phyloP scores from a whole-genome alignment of 2,888 invertebrate species.

The Chouioia cunea region DNA sequence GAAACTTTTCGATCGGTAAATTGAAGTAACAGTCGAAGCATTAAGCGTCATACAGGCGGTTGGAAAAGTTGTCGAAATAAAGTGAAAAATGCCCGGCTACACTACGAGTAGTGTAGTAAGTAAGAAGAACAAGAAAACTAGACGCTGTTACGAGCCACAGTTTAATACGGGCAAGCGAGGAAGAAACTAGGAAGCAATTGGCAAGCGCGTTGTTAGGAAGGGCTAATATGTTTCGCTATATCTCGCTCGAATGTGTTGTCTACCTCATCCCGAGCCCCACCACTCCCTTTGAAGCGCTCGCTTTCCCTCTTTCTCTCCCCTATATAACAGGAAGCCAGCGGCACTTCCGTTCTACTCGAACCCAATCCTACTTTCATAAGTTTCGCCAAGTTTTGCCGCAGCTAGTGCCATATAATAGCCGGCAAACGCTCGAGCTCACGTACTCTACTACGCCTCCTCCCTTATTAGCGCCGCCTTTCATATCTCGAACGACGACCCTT shows the following conservation, averaged over 20 bases:
- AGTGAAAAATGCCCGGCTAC: constrained; percentile 22
- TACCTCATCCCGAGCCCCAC: constrained; percentile 38
- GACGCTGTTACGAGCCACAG: constrained; percentile 7
- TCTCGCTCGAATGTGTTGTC: constrained; percentile 38
- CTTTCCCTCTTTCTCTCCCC: constrained; percentile 27
- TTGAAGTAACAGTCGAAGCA: constrained; percentile 15
- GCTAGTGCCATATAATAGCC: constrained; percentile 61
- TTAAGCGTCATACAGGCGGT: constrained; percentile 20
- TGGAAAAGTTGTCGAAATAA: constrained; percentile 18
- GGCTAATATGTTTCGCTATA: constrained; percentile 62
- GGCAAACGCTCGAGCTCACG: constrained; percentile 43
- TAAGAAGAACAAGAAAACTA: constrained; percentile 18
- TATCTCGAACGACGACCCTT: constrained; percentile 35
- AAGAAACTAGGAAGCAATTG: constrained; percentile 58
- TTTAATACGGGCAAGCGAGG: constrained; percentile 28
- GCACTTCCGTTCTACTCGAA: constrained; percentile 52
- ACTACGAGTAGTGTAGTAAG: constrained; percentile 20
- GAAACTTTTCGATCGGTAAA: too few relatives aligned
- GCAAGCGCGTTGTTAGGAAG: constrained; percentile 57
- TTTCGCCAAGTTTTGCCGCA: constrained; percentile 60
- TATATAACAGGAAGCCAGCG: constrained; percentile 44
- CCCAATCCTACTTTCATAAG: constrained; percentile 64
- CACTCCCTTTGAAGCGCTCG: constrained; percentile 25
- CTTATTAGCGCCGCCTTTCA: constrained; percentile 47
- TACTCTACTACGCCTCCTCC: constrained; percentile 25